These are phyloP conservation scores for Psittacula cyanocephala DNA, from an alignment of 2,113 vertebrate genomes.

Conservation along the genomic window DNA sequence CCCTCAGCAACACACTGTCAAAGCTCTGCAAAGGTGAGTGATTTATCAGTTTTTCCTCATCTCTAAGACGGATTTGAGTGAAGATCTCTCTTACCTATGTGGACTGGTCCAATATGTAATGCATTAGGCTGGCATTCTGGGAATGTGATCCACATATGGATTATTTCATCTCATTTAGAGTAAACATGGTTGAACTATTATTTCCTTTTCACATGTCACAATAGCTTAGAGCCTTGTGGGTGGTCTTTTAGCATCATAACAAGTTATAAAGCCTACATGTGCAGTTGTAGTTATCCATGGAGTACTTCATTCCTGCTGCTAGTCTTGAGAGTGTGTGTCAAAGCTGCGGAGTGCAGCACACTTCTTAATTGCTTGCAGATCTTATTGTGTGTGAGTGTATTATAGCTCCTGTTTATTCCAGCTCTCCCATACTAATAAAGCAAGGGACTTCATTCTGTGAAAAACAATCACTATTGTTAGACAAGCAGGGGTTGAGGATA, in stretches of 20 bases:
- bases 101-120: not conserved
- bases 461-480: not conserved
- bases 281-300: not conserved
- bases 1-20: conserved; percentile 52
- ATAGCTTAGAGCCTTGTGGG: not conserved
- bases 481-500: not conserved
- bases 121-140: not conserved
- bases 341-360: not conserved
- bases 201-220: not conserved
- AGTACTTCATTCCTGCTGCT: not conserved
- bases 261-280: not conserved
- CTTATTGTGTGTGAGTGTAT: not conserved
- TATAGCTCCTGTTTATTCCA: not conserved
- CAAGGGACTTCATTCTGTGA: not conserved
- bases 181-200: not conserved
- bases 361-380: not conserved
- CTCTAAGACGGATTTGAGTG: not conserved
- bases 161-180: not conserved
- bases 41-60: not conserved
- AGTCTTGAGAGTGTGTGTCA: not conserved
- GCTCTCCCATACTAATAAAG: not conserved
- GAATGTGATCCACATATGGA: not conserved
- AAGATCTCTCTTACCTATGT: not conserved
- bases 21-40: conserved; percentile 65
- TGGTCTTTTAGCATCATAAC: not conserved